These are phyloP conservation scores for Phalacrocorax aristotelis DNA, from an alignment of 2,113 vertebrate genomes.

Conservation along the genomic window DNA sequence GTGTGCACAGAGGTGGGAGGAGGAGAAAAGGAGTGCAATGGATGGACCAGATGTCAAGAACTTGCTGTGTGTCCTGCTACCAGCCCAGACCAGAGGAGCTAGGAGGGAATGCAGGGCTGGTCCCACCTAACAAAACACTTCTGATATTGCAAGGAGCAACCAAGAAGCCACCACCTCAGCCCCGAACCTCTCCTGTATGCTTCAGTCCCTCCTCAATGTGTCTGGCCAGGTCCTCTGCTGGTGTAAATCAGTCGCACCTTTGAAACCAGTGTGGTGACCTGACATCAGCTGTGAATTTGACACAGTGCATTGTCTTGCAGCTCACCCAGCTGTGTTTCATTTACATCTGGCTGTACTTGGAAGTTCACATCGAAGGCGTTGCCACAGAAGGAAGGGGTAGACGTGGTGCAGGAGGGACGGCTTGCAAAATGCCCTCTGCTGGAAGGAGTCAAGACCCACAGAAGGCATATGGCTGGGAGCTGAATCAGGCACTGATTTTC, in stretches of 20 bases:
- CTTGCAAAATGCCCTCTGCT: conserved; percentile 12
- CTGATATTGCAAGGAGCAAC: background rate
- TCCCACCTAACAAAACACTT: background rate
- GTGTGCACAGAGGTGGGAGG: background rate
- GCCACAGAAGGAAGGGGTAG: background rate
- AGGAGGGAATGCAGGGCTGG: background rate
- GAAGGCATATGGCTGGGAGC: background rate
- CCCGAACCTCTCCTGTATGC: background rate
- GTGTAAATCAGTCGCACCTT: background rate
- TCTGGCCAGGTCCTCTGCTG: background rate
- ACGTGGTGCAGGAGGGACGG: fast-evolving
- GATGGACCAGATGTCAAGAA: background rate
- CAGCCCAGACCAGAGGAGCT: background rate
- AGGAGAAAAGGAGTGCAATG: background rate
- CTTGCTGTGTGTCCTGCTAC: background rate
- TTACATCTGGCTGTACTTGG: conserved; percentile 23
- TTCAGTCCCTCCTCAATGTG: background rate
- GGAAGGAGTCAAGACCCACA: background rate
- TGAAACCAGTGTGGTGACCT: background rate
- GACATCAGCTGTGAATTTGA: conserved; percentile 1
- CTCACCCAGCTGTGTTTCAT: conserved; percentile 27
- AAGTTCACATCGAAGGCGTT: background rate
- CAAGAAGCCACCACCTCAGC: background rate
- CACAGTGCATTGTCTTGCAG: fast-evolving
- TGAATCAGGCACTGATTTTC: background rate